phyloP scores from a whole-genome alignment of 30 jellyfish, hydroid and myxozoan species.

The Chrysaora quinquecirrha region DNA sequence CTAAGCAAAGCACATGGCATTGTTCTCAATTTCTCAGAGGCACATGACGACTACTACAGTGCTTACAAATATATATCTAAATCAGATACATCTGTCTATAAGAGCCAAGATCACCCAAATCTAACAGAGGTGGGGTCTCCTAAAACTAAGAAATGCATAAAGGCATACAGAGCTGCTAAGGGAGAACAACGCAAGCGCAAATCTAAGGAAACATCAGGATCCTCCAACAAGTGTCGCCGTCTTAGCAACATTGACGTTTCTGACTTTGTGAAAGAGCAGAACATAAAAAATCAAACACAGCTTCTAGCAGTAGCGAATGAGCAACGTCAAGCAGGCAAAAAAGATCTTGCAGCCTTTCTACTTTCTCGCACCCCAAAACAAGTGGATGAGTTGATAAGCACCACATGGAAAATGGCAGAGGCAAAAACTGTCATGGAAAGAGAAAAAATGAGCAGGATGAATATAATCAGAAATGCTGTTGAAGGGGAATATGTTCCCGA shows the following conservation, averaged over 20 bases:
- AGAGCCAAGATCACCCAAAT: constrained; percentile 39
- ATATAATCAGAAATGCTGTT: neutral
- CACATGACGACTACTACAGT: constrained; percentile 17
- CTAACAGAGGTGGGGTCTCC: constrained; percentile 38
- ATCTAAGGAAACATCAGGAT: neutral
- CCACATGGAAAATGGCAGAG: constrained; percentile 44
- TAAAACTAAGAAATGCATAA: constrained; percentile 26
- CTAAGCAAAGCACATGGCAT: neutral
- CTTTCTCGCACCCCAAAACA: constrained; percentile 13
- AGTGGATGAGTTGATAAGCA: constrained; percentile 9
- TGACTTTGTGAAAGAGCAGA: constrained; percentile 22
- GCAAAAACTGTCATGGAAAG: constrained; percentile 33
- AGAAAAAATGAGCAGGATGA: constrained; percentile 8
- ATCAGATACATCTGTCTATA: neutral
- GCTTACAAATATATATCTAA: constrained; percentile 22
- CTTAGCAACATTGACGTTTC: constrained; percentile 28
- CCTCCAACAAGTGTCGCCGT: constrained; percentile 24
- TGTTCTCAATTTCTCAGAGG: constrained; percentile 15
- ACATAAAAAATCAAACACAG: constrained; percentile 1
- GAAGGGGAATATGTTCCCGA: constrained; percentile 32
- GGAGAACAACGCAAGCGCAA: constrained; percentile 1
- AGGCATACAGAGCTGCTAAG: constrained; percentile 23
- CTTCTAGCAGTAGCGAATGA: constrained; percentile 53
- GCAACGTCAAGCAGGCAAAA: constrained; percentile 32
- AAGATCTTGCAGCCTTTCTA: constrained; percentile 44